Conservation (phyloP, 2,113 vertebrate genomes). For the Rattus rattus region DNA sequence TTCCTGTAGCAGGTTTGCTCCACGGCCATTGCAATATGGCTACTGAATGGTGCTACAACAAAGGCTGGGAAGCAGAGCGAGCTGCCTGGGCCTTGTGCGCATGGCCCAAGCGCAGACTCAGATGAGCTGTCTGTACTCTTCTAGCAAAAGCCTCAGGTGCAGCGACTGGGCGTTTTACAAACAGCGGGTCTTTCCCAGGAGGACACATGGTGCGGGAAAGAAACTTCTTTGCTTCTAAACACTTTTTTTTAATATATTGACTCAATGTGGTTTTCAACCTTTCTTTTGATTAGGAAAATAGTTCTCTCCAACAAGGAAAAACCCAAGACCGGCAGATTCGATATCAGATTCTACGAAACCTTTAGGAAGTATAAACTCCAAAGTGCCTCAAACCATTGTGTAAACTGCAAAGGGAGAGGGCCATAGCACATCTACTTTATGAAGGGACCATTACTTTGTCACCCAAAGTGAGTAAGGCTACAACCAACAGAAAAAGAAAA, state of each 20-base stretch:
- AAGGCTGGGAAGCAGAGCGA: not conserved
- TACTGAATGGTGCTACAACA: not conserved
- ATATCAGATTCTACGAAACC: not conserved
- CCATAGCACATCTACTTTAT: not conserved
- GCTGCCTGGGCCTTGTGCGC: not conserved
- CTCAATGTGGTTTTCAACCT: conserved; percentile 27
- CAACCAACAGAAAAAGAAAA: not conserved
- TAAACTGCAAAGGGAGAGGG: not conserved
- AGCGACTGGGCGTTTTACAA: not conserved
- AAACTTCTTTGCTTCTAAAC: not conserved
- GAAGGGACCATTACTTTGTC: too few species aligned
- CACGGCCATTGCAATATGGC: not conserved
- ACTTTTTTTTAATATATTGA: not conserved
- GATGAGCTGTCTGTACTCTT: not conserved
- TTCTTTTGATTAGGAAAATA: conserved; percentile 22
- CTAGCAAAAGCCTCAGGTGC: not conserved
- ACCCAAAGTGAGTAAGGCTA: too few species aligned
- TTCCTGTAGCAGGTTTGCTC: not conserved
- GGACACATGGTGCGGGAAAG: not conserved
- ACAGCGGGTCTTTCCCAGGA: not conserved
- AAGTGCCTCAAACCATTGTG: not conserved
- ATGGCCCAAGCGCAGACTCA: not conserved
- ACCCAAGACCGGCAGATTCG: not conserved
- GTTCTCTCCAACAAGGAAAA: not conserved
- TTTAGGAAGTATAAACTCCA: not conserved